Base-by-base conservation (phyloP, 2,888 invertebrate species). In the Muschampia plurimacula region DNA sequence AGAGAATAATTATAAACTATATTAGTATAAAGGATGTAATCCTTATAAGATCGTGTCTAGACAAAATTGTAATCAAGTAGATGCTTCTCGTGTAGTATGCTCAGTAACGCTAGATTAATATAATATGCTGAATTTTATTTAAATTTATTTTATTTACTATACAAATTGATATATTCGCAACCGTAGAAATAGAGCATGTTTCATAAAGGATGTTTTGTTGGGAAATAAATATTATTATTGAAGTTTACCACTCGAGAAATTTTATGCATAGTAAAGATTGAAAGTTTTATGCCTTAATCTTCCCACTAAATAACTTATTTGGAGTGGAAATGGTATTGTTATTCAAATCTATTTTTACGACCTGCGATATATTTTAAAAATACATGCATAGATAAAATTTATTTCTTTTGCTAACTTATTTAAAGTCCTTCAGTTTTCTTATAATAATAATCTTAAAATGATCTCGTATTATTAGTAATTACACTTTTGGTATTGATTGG, bases 301-400 rank as follows among this genome's bases (percentile, higher is more conserved):
- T 72, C 67, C 67, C 67, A 67, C 67, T 72, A 62, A 55, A 55
- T 55, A 66, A 71, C 52, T 55, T 67, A 67, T 52, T 62, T 60
- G 52, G 55, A 67, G 9, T 60, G 72, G 55, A 63, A 28, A 36
- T 72, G 67, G 49, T 60, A 64, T 70, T 62, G 39, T 72, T 62
- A 62, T 67, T 52, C 28, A 55, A 39, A 52, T 67, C 60, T 72
- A 72, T 72, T 72, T 72, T 72, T 67, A 67, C 57, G 57, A 65
- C 57, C 39, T 63, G 41, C 49, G 49, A 22, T 39, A 8, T 49
- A 41, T 6, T 65, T 60, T 60, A 63, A 41, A 55, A 28, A 32
- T 67, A 72, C 67, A 67, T 67, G 67, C 72, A 62, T 66, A 60
- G 13, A 57, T 66, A 65, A 49, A 49, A 49, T n/a, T n/a, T 2